These are phyloP conservation scores for Clarias fuscus DNA, from an alignment of 2,797 vertebrate species.

Conservation along the genomic window DNA sequence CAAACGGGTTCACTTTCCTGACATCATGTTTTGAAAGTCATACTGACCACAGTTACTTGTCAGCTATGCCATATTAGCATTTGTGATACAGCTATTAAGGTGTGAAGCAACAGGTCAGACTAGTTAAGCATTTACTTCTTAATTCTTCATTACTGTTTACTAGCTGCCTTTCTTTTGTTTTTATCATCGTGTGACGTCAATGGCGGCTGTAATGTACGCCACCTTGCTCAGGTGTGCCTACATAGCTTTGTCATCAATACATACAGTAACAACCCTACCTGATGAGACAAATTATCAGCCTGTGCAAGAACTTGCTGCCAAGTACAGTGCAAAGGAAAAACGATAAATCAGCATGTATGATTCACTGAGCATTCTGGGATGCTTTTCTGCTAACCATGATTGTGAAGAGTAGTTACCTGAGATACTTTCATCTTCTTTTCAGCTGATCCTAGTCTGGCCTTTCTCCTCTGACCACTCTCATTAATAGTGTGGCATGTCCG, in stretches of 20 bases:
- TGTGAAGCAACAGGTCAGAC: not conserved
- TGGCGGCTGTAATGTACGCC: not conserved
- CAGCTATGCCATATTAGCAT: not conserved
- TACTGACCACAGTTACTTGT: not conserved
- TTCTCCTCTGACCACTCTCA: not conserved
- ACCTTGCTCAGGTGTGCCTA: not conserved
- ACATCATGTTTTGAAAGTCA: not conserved
- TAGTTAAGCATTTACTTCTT: constrained; percentile 7
- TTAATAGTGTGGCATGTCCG: not conserved
- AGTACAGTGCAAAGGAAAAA: not conserved
- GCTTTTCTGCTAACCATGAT: not conserved
- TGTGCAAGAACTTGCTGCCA: not conserved
- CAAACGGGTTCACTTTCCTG: not conserved
- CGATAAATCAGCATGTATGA: no score
- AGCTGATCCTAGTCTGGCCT: not conserved
- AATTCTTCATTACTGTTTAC: not conserved
- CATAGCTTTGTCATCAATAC: not conserved
- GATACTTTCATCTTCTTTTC: not conserved
- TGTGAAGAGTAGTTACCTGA: not conserved
- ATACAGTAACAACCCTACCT: not conserved
- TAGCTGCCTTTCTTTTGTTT: not conserved
- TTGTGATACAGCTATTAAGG: not conserved
- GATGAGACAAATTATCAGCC: not conserved
- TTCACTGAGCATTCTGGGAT: not conserved
- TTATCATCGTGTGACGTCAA: not conserved